Conservation (phyloP, 2,888 invertebrate species). For the Anoncus sp. region DNA sequence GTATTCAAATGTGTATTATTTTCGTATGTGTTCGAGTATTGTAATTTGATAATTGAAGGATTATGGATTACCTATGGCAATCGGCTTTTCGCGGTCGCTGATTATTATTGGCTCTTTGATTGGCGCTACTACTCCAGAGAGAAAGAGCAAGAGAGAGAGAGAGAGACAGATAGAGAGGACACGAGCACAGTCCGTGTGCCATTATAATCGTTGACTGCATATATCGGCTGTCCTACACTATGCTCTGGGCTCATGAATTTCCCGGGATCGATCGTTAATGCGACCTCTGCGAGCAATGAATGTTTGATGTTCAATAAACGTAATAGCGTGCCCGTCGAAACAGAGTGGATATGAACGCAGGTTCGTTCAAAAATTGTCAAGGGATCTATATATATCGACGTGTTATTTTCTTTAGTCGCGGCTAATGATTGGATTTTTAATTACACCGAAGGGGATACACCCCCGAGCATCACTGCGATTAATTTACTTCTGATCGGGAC, state of each 20-base stretch:
- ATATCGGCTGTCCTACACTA: slow-evolving; percentile 7
- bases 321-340: slow-evolving; percentile 25
- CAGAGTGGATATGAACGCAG: slow-evolving; percentile 18
- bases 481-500: not conserved
- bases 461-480: not conserved
- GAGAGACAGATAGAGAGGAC: slow-evolving; percentile 1
- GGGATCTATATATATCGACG: slow-evolving; percentile 1
- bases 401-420: slow-evolving; percentile 5
- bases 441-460: not conserved
- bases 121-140: slow-evolving; percentile 59
- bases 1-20: slow-evolving; percentile 45
- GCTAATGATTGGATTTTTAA: slow-evolving; percentile 10
- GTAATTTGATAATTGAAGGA: slow-evolving; percentile 79
- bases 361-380: slow-evolving; percentile 35
- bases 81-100: slow-evolving; percentile 73
- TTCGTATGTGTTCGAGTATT: slow-evolving; percentile 65
- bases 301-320: slow-evolving; percentile 63
- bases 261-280: slow-evolving; percentile 61
- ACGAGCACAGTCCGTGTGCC: slow-evolving; percentile 32
- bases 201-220: slow-evolving; percentile 56
- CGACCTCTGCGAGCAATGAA: slow-evolving; percentile 53
- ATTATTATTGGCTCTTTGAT: slow-evolving; percentile 70
- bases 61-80: slow-evolving; percentile 74
- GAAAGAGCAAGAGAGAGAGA: slow-evolving; percentile 24
- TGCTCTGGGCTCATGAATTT: slow-evolving; percentile 49